These are phyloP conservation scores for Graptemys geographica DNA, from an alignment of 2,797 vertebrate genomes.

Conservation along the genomic window DNA sequence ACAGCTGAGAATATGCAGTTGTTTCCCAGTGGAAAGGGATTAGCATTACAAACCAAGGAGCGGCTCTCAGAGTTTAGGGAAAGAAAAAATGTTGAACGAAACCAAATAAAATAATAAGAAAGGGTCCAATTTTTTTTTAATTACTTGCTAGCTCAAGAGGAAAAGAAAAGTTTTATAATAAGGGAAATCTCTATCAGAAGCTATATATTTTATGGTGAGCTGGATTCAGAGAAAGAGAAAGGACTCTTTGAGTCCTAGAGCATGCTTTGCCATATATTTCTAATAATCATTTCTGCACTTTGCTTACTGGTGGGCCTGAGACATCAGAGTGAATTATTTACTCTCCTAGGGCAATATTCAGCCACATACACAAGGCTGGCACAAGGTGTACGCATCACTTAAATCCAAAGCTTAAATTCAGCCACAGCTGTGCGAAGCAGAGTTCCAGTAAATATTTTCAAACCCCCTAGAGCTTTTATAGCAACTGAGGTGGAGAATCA, in stretches of 20 bases:
- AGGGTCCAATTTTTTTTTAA: background rate
- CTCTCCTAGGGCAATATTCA: slow-evolving; percentile 37
- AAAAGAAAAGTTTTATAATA: background rate
- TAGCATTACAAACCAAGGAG: background rate
- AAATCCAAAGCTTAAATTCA: background rate
- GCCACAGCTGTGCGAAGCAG: background rate
- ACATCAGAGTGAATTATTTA: background rate
- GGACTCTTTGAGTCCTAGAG: background rate
- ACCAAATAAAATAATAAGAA: background rate
- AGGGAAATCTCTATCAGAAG: background rate
- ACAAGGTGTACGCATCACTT: slow-evolving; percentile 53
- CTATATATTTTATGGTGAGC: accelerated
- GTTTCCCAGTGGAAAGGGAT: background rate
- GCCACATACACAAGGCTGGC: slow-evolving; percentile 55
- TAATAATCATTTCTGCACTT: background rate
- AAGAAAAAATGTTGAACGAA: background rate
- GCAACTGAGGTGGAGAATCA: too few relatives aligned
- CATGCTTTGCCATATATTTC: background rate
- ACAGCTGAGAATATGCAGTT: background rate
- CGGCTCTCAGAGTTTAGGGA: background rate
- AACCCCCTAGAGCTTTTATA: too few relatives aligned
- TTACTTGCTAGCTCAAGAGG: background rate
- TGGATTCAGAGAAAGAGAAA: background rate
- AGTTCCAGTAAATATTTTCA: background rate
- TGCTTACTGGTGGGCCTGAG: background rate